Percentiles rank a stretch among this genome's conserved stretches.
These are phyloP conservation scores for Drosophila testacea DNA, from an alignment of 2,888 invertebrate species.

Conservation along the genomic window DNA sequence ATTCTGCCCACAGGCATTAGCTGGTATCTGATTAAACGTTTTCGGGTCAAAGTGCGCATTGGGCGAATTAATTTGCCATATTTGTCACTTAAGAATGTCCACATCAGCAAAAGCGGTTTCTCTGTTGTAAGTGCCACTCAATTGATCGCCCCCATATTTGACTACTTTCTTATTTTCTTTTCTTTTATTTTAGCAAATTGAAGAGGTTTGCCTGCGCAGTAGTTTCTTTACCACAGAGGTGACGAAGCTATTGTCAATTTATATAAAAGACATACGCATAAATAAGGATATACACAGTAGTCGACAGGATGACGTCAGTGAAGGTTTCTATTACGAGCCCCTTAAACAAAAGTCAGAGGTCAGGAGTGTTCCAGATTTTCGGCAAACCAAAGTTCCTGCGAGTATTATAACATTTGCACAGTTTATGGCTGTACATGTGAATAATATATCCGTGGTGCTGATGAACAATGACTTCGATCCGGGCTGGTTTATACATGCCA, in stretches of 20 bases:
- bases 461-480: slow-evolving; percentile 88
- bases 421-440: slow-evolving; percentile 94
- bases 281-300: slow-evolving; percentile 89
- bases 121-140: slow-evolving; percentile 88
- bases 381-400: slow-evolving; percentile 91
- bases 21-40: slow-evolving; percentile 92
- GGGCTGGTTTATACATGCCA: slow-evolving; percentile 90
- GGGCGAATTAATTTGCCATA: slow-evolving; percentile 93
- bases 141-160: slow-evolving; percentile 17
- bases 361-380: slow-evolving; percentile 88
- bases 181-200: slow-evolving; percentile 89
- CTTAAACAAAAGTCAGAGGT: slow-evolving; percentile 64
- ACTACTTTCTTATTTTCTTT: background rate
- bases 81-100: slow-evolving; percentile 91
- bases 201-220: slow-evolving; percentile 93
- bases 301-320: slow-evolving; percentile 62
- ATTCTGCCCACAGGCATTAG: slow-evolving; percentile 91
- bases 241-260: slow-evolving; percentile 92
- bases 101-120: slow-evolving; percentile 92
- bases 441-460: slow-evolving; percentile 89
- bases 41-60: slow-evolving; percentile 91
- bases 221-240: slow-evolving; percentile 95
- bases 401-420: slow-evolving; percentile 93
- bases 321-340: slow-evolving; percentile 84
- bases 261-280: slow-evolving; percentile 92